phyloP scores from a whole-genome alignment of 2,888 invertebrate species.

The Hyppa rectilinea region DNA sequence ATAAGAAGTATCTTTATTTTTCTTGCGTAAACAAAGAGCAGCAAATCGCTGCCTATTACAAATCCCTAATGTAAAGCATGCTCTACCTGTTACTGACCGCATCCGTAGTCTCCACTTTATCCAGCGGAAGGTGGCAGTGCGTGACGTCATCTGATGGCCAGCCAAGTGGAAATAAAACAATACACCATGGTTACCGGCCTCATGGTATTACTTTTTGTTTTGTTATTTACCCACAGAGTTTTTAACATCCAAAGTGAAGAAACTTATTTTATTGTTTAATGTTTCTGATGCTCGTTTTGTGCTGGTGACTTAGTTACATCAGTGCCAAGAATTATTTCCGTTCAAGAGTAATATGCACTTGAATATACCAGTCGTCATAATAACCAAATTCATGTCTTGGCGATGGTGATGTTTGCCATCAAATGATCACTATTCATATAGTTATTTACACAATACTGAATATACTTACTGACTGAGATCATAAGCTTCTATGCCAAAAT shows the following conservation, averaged over 20 bases:
- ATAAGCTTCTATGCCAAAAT: slow-evolving; percentile 22
- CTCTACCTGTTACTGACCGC: slow-evolving; percentile 58
- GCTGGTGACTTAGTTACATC: slow-evolving; percentile 30
- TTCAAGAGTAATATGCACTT: slow-evolving; percentile 46
- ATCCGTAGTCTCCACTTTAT: slow-evolving; percentile 74
- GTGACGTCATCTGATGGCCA: slow-evolving; percentile 85
- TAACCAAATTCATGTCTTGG: slow-evolving; percentile 35
- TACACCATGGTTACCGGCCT: slow-evolving; percentile 73
- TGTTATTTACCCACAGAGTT: slow-evolving; percentile 43
- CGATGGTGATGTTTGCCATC: slow-evolving; percentile 14
- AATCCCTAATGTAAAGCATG: slow-evolving; percentile 37
- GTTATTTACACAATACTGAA: slow-evolving; percentile 24
- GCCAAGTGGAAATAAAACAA: slow-evolving; percentile 85
- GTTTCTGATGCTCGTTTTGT: slow-evolving; percentile 31
- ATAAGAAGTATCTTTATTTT: not conserved
- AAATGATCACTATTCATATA: slow-evolving; percentile 1
- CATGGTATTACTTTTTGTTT: slow-evolving; percentile 72
- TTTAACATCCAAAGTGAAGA: slow-evolving; percentile 35
- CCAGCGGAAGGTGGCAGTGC: slow-evolving; percentile 82
- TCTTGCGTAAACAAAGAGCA: slow-evolving; percentile 35
- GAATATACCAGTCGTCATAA: slow-evolving; percentile 27
- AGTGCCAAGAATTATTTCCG: slow-evolving; percentile 63
- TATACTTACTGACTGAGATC: slow-evolving; percentile 1
- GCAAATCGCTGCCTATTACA: slow-evolving; percentile 22
- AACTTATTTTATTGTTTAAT: slow-evolving; percentile 34